These are phyloP conservation scores for Callithrix jacchus DNA, from an alignment of 2,113 vertebrate species.

Conservation along the genomic window DNA sequence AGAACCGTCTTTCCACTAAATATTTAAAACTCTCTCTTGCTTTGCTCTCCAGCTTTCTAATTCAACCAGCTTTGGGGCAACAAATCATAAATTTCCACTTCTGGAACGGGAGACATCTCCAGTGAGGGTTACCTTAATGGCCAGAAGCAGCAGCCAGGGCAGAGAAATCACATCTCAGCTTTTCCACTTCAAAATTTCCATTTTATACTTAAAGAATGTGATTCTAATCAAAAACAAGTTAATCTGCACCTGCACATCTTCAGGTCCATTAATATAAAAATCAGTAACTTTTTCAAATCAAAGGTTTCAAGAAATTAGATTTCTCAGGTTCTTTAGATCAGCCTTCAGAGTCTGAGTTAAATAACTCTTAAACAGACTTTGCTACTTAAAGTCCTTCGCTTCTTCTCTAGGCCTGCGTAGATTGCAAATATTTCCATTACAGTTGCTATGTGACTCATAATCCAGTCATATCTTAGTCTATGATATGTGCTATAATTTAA, in stretches of 20 bases:
- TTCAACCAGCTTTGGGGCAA: background rate
- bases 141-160: background rate
- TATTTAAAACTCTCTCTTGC: background rate
- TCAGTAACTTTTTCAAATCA: constrained; percentile 24
- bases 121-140: background rate
- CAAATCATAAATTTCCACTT: background rate
- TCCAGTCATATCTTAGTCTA: constrained; percentile 13
- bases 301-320: constrained; percentile 40
- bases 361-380: background rate
- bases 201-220: constrained; percentile 3
- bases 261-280: constrained; percentile 30
- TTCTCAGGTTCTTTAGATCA: background rate
- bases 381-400: constrained; percentile 6
- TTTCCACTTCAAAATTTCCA: background rate
- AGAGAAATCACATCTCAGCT: background rate
- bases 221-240: constrained; percentile 33
- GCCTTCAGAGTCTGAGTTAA: constrained; percentile 44
- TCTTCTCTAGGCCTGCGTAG: background rate
- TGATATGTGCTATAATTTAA: constrained; percentile 44
- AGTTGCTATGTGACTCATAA: background rate
- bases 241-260: background rate
- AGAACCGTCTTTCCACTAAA: background rate
- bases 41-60: constrained; percentile 40
- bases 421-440: constrained; percentile 29
- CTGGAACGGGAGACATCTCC: background rate